phyloP scores from a whole-genome alignment of 2,113 vertebrate species.

The Tetrao urogallus region DNA sequence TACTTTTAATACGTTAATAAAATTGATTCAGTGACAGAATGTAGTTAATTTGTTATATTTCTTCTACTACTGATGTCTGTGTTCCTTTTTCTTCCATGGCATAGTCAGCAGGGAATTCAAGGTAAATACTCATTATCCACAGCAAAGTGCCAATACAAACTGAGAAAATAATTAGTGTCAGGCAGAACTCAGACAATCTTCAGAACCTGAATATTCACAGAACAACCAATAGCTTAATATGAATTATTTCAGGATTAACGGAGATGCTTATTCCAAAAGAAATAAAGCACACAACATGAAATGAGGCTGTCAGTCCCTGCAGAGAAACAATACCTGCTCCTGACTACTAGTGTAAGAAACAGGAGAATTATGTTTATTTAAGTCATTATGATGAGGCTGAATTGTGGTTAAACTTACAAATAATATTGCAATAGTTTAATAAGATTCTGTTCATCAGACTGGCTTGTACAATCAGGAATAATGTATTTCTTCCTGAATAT shows the following conservation, averaged over 20 bases:
- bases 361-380: constrained; percentile 17
- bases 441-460: neutral
- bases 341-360: neutral
- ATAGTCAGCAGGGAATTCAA: neutral
- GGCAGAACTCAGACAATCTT: neutral
- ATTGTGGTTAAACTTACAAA: neutral
- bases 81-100: neutral
- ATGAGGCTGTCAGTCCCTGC: neutral
- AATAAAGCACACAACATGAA: neutral
- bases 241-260: constrained; percentile 43
- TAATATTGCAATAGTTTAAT: constrained; percentile 5
- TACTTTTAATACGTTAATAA: neutral
- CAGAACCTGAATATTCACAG: neutral
- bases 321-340: constrained; percentile 39
- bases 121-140: neutral
- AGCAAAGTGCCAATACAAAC: constrained; percentile 34
- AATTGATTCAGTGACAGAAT: neutral
- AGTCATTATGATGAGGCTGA: neutral
- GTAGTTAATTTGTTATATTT: neutral
- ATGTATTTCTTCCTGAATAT: neutral
- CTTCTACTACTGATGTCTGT: neutral
- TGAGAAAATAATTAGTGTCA: constrained; percentile 35
- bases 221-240: neutral
- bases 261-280: constrained; percentile 7
- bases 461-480: neutral